Conservation (phyloP, 2,113 vertebrate species). For the Perca flavescens region DNA sequence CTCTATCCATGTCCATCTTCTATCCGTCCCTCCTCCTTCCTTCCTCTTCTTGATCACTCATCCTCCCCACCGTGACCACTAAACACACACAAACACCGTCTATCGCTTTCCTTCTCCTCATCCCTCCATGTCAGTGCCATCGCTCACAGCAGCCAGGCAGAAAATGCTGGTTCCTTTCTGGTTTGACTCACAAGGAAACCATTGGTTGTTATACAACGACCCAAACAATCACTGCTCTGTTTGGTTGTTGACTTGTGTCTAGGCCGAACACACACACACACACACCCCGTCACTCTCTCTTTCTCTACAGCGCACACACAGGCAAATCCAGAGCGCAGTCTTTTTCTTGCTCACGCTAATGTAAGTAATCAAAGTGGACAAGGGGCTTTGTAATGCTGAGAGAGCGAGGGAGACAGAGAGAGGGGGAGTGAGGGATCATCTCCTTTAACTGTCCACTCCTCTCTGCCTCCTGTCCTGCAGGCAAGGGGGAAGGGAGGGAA, state of each 20-base stretch:
- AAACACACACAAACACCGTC: conserved; percentile 8
- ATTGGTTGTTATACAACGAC: conserved; percentile 70
- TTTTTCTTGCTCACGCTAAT: conserved; percentile 81
- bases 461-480: conserved; percentile 66
- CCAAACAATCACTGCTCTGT: conserved; percentile 72
- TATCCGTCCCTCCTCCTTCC: background rate
- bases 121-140: conserved; percentile 43
- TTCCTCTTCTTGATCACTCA: conserved; percentile 29
- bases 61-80: conserved; percentile 8
- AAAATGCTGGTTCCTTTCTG: conserved; percentile 62
- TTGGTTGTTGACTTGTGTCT: conserved; percentile 73
- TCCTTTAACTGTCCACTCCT: conserved; percentile 77
- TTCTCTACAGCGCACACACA: conserved; percentile 39
- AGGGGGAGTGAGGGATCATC: conserved; percentile 55
- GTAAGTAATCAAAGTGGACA: conserved; percentile 84
- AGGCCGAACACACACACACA: conserved; percentile 31
- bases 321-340: conserved; percentile 53
- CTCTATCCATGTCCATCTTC: conserved; percentile 36
- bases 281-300: conserved; percentile 25
- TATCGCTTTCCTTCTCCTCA: conserved; percentile 21
- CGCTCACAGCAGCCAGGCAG: conserved; percentile 40
- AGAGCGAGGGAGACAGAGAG: conserved; percentile 44
- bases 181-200: conserved; percentile 70
- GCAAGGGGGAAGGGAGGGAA: conserved; percentile 27
- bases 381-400: conserved; percentile 77